These are phyloP conservation scores for Hystrix cristata DNA, from an alignment of 2,113 vertebrate genomes.

Conservation along the genomic window DNA sequence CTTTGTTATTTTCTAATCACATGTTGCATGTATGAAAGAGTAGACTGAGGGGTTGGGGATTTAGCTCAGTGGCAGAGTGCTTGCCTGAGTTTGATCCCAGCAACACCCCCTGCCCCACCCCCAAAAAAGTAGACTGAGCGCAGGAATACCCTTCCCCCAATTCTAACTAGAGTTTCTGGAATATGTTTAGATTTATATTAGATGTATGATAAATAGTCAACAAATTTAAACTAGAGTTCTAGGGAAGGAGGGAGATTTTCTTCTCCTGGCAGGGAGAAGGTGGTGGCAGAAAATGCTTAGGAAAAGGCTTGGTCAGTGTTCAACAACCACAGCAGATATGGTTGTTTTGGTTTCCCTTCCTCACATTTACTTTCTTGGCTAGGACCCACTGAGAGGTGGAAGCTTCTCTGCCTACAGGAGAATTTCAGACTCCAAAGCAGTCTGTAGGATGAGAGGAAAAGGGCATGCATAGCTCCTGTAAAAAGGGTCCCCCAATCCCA, in stretches of 20 bases:
- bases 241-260: background rate
- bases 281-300: background rate
- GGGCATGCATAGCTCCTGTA: background rate
- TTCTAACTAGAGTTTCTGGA: background rate
- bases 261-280: background rate
- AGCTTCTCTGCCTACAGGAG: background rate
- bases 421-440: constrained; percentile 13
- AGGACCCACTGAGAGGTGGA: background rate
- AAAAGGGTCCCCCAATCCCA: background rate
- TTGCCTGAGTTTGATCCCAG: too few relatives aligned
- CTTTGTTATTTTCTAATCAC: background rate
- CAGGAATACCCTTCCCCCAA: background rate
- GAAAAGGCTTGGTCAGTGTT: background rate
- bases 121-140: background rate
- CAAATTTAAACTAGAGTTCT: background rate
- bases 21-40: background rate
- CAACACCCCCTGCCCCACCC: too few relatives aligned
- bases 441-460: background rate
- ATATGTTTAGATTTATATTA: background rate
- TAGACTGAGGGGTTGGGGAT: background rate
- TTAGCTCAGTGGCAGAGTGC: too few relatives aligned
- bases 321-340: background rate
- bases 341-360: background rate
- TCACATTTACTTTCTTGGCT: background rate
- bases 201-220: constrained; percentile 4